Conservation (phyloP, 1,140 invertebrate genomes). For the Drosophila littoralis region DNA sequence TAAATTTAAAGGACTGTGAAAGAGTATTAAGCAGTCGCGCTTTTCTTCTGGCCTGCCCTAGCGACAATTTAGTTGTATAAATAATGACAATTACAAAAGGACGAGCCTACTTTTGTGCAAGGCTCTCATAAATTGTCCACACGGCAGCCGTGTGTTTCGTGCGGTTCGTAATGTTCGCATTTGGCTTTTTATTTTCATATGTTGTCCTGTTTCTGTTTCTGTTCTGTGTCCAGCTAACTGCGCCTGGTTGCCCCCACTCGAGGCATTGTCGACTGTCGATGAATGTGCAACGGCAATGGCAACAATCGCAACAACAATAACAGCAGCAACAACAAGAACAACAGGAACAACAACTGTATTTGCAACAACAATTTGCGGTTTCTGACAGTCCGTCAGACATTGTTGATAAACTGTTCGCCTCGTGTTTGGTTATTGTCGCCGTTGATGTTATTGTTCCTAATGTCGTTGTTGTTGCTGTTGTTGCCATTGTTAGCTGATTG, state of each 20-base stretch:
- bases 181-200: background rate
- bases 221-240: background rate
- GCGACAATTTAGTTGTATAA: constrained; percentile 58
- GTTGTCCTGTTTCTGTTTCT: background rate
- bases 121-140: constrained; percentile 63
- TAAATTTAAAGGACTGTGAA: no score
- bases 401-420: constrained; percentile 66
- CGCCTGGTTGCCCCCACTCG: background rate
- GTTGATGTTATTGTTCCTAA: constrained; percentile 17
- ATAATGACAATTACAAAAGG: constrained; percentile 72
- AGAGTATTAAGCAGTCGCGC: no score
- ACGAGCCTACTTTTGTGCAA: constrained; percentile 50
- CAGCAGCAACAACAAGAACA: constrained; percentile 12
- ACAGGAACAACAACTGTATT: constrained; percentile 7
- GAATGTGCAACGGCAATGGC: constrained; percentile 24
- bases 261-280: constrained; percentile 50
- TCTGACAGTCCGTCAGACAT: constrained; percentile 75
- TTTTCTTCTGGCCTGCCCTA: no score
- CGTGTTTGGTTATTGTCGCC: constrained; percentile 24
- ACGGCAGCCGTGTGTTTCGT: constrained; percentile 20
- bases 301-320: constrained; percentile 24
- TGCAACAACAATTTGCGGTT: constrained; percentile 59
- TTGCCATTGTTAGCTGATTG: background rate
- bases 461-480: constrained; percentile 18
- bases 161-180: background rate